Conservation (phyloP, 35 echinoderm and acorn worm species). For the Heliocidaris tuberculata region DNA sequence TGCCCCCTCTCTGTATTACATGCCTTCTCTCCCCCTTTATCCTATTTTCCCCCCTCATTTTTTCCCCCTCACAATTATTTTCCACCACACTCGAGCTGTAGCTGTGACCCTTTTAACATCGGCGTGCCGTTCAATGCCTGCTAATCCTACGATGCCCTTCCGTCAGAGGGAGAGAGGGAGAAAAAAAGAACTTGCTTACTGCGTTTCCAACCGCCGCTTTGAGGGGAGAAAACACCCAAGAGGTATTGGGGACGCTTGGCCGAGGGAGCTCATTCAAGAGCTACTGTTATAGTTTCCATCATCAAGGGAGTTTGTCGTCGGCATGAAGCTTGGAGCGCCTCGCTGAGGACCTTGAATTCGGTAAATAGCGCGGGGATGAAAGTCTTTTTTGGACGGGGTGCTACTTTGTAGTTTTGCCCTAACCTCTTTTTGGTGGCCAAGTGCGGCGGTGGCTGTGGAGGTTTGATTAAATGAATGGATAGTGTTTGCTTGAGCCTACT, state of each 20-base stretch:
- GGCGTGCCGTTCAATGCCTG: not conserved
- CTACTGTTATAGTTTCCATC: slow-evolving; percentile 2
- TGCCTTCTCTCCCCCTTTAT: not conserved
- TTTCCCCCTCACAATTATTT: not conserved
- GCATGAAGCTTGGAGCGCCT: not conserved
- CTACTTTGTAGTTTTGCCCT: slow-evolving; percentile 2
- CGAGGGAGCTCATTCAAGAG: slow-evolving; percentile 1
- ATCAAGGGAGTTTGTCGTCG: not conserved
- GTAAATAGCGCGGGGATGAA: not conserved
- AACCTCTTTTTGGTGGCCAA: not conserved
- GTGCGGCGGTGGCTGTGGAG: not conserved
- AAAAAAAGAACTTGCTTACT: not conserved
- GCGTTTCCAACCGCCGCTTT: not conserved
- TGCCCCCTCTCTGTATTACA: slow-evolving; percentile 18
- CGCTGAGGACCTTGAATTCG: not conserved
- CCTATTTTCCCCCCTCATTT: not conserved
- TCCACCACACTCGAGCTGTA: not conserved
- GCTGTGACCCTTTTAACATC: not conserved
- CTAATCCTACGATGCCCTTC: slow-evolving; percentile 15
- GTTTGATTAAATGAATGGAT: not conserved
- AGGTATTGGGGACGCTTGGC: not conserved
- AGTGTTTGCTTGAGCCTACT: not conserved
- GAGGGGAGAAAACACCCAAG: slow-evolving; percentile 38
- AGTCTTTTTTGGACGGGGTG: not conserved
- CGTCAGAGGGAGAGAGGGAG: not conserved